Percentiles rank a stretch among this genome's conserved stretches.
phyloP scores from a whole-genome alignment of 92 coral and sea anemone genomes.

The Zoanthus solanderi region DNA sequence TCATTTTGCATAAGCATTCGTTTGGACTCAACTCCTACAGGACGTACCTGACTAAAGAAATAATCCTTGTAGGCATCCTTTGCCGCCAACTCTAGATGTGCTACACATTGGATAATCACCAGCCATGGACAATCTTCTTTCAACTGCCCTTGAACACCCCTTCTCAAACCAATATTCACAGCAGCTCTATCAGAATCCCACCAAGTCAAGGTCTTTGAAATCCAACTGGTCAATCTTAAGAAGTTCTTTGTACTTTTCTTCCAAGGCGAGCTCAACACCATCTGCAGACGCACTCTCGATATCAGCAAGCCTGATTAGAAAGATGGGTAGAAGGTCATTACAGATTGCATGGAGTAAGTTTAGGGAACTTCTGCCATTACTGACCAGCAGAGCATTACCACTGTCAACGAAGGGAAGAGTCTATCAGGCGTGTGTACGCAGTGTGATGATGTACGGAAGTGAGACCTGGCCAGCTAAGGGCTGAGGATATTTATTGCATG shows the following conservation, averaged over 20 bases:
- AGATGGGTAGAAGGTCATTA: neutral
- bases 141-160: constrained; percentile 11
- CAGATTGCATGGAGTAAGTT: neutral
- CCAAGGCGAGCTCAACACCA: constrained; percentile 30
- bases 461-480: too few relatives aligned
- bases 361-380: too few relatives aligned
- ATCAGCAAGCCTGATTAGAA: constrained; percentile 27
- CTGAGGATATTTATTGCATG: too few relatives aligned
- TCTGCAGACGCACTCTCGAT: constrained; percentile 20
- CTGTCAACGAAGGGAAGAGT: too few relatives aligned
- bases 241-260: constrained; percentile 8
- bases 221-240: constrained; percentile 21
- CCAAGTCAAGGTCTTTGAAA: constrained; percentile 1
- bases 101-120: constrained; percentile 24
- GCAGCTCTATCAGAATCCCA: constrained; percentile 35
- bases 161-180: constrained; percentile 25
- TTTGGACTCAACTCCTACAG: neutral
- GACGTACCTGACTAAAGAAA: constrained; percentile 29
- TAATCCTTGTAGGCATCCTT: constrained; percentile 37
- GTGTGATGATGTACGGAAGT: too few relatives aligned
- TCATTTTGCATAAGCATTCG: neutral
- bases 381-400: too few relatives aligned
- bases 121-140: constrained; percentile 42
- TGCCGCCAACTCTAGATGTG: constrained; percentile 33
- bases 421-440: too few relatives aligned